Base-by-base conservation (phyloP, 2,113 vertebrate species). In the Puffinus mauretanicus region DNA sequence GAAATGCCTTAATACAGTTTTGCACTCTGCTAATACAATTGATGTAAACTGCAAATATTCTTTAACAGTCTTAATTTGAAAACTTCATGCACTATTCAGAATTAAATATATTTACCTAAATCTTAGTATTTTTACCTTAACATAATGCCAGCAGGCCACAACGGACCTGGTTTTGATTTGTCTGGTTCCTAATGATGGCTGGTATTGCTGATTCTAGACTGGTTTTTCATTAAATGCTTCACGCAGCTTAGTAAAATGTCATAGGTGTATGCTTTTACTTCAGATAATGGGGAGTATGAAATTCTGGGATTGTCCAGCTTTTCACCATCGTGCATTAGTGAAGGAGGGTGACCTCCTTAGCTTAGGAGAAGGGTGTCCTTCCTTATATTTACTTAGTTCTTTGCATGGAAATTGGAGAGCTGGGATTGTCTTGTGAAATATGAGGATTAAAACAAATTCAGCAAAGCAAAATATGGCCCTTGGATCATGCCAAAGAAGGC, bases 131-230 rank as follows among this genome's bases (percentile, higher is more conserved):
- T 51, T 82, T 27, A 67, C 5, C 26, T 52, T 19, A 22, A 9
- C 0, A 1, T 55, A 40, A 40, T 70, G 16, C 46, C 10, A 73
- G 12, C 14, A 46, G 51, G 42, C 34, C 12, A 0, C 1, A 3
- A 25, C 44, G 46, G n/a, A 52, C 7, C 34, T 88, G 20, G 7
- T 62, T 90, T 77, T 57, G 25, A 20, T 81, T 87, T 93, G 46
- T 6, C 32, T 85, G 10, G 14, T 38, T 66, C 32, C 38, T 82
- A 15, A 4, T 27, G 42, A 5, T 70, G 60, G 42, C 38, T 91
- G 88, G 4, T 60, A 12, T 16, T 76, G 62, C 34, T 92, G 54
- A 57, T 80, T 61, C 52, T n/a, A 8, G 29, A 22, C 8, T 44
- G 44, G 1, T 40, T 51, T 91, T 83, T 66, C 14, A 24, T 71